Evolutionary conservation across 2,888 invertebrate genomes (phyloP).

Genomic region (Caenorhabditis drosophilae): DNA sequence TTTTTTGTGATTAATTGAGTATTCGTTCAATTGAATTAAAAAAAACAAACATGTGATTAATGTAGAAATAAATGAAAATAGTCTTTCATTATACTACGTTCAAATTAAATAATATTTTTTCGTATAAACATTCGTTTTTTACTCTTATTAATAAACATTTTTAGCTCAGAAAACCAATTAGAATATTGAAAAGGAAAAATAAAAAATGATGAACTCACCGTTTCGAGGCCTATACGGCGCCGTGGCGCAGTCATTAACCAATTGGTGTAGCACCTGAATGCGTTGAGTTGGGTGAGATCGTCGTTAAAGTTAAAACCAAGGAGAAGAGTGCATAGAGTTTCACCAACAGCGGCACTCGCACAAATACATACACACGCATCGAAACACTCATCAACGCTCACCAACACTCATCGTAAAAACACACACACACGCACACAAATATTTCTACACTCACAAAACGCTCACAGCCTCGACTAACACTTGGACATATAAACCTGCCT

Average conservation of each 20-base stretch:
- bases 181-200: too few relatives aligned
- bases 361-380: conserved; percentile 19
- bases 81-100: too few relatives aligned
- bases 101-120: too few relatives aligned
- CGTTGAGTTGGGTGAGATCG: conserved; percentile 41
- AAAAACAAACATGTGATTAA: too few relatives aligned
- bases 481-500: not conserved
- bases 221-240: conserved; percentile 36
- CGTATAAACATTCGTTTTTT: too few relatives aligned
- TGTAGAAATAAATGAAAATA: too few relatives aligned
- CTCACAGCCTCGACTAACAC: not conserved
- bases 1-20: too few relatives aligned
- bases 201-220: too few relatives aligned
- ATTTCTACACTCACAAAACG: not conserved
- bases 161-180: too few relatives aligned
- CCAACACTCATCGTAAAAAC: conserved; percentile 26
- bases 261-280: conserved; percentile 44
- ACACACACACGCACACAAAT: conserved; percentile 9
- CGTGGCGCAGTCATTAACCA: conserved; percentile 36
- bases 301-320: conserved; percentile 45
- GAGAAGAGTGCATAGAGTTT: conserved; percentile 45
- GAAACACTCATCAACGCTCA: conserved; percentile 25
- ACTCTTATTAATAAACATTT: too few relatives aligned
- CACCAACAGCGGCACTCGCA: conserved; percentile 38
- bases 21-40: too few relatives aligned